phyloP scores from a whole-genome alignment of 2,888 invertebrate genomes.

The Balanococcus diminutus region DNA sequence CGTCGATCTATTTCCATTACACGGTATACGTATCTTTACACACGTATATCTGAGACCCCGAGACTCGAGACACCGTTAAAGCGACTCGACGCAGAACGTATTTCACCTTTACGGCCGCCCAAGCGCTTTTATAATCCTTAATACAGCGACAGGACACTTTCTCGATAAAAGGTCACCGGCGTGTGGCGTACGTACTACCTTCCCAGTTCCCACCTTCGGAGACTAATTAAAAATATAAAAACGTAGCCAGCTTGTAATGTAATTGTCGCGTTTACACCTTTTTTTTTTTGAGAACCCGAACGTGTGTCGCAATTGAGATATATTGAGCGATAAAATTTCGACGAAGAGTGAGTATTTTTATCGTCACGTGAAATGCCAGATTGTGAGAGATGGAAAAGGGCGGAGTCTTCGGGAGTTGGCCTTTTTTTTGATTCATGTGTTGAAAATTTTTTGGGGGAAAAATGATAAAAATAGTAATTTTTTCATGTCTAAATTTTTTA shows the following conservation, averaged over 20 bases:
- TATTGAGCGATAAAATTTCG: not conserved
- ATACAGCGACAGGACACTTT: not conserved
- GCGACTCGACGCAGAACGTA: not conserved
- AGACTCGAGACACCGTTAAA: not conserved
- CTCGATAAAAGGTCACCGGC: not conserved
- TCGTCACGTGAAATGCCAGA: too few species aligned
- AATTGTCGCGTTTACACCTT: not conserved
- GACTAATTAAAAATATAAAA: not conserved
- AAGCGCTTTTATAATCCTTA: not conserved
- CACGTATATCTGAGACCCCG: not conserved
- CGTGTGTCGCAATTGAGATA: not conserved
- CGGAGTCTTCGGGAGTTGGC: too few species aligned
- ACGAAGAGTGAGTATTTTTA: too few species aligned
- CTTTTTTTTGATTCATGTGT: too few species aligned
- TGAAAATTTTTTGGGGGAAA: too few species aligned
- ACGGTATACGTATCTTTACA: not conserved
- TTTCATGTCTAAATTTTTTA: too few species aligned
- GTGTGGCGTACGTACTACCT: too few species aligned
- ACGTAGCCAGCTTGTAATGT: not conserved
- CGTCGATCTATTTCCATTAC: constrained; percentile 27
- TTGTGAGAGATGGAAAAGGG: too few species aligned
- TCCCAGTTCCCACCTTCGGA: too few species aligned
- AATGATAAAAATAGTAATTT: too few species aligned
- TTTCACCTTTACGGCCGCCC: not conserved
- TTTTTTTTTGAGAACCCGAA: too few species aligned